Evolutionary conservation across 1,140 invertebrate genomes (phyloP).

Genomic region (Drosophila sulfurigaster): DNA sequence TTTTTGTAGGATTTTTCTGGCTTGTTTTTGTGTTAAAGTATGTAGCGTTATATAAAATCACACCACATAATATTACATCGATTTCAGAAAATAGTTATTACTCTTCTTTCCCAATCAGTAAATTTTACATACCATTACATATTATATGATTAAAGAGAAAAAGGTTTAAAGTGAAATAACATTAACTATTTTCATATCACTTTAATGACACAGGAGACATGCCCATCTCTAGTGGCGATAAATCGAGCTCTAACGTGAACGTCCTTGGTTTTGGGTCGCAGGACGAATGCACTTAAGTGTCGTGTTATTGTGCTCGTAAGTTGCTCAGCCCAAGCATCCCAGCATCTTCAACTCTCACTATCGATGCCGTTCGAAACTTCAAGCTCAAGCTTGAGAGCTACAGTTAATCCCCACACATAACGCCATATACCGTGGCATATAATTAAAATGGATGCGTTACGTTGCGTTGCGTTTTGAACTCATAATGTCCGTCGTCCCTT

Average conservation of each 20-base stretch:
- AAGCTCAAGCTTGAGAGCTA: conserved; percentile 38
- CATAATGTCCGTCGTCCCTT: not conserved
- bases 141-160: no score
- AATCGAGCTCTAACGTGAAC: conserved; percentile 12
- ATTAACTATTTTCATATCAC: not conserved
- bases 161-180: no score
- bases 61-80: no score
- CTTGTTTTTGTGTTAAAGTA: no score
- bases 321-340: not conserved
- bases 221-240: conserved; percentile 13
- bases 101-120: no score
- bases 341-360: conserved; percentile 1
- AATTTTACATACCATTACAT: no score
- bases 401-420: conserved; percentile 17
- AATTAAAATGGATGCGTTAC: conserved; percentile 39
- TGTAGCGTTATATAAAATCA: no score
- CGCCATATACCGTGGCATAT: conserved; percentile 18
- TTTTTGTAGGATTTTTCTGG: no score
- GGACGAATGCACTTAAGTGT: conserved; percentile 34
- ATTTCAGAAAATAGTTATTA: no score
- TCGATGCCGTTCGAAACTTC: not conserved
- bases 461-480: conserved; percentile 18
- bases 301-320: conserved; percentile 31
- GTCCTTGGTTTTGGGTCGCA: conserved; percentile 13
- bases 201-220: not conserved